phyloP scores from a whole-genome alignment of 2,888 invertebrate genomes.

The Allygus modestus region DNA sequence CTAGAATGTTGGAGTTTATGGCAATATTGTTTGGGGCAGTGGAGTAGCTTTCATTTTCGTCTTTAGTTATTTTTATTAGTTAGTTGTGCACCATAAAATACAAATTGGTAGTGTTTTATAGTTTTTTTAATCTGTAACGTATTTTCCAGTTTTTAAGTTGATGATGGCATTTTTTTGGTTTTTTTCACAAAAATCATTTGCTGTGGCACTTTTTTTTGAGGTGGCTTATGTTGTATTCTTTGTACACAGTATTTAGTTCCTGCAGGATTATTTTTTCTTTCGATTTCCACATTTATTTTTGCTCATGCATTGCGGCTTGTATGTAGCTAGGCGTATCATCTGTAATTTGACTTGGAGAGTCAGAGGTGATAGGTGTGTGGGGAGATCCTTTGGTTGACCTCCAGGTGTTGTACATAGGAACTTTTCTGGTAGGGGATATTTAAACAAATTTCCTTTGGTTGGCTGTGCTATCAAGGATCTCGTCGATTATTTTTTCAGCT shows the following conservation, averaged over 20 bases:
- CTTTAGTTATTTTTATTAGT: neutral
- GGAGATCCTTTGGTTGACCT: neutral
- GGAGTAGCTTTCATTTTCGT: conserved; percentile 23
- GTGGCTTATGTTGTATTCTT: conserved; percentile 11
- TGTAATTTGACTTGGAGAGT: neutral
- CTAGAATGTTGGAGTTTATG: conserved; percentile 7
- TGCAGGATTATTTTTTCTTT: conserved; percentile 43
- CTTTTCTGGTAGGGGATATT: conserved; percentile 7
- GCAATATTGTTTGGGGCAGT: conserved; percentile 10
- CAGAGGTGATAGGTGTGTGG: neutral
- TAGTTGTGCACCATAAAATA: conserved; percentile 32
- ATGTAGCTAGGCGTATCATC: neutral
- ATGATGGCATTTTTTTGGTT: conserved; percentile 31
- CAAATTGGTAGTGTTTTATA: conserved; percentile 21
- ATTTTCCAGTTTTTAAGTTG: conserved; percentile 29
- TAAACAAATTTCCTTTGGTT: neutral
- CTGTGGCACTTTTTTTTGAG: neutral
- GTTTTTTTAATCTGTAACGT: neutral
- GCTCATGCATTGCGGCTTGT: conserved; percentile 37
- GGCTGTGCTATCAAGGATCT: conserved; percentile 27
- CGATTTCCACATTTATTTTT: conserved; percentile 46
- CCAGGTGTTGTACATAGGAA: conserved; percentile 18
- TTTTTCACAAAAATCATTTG: neutral
- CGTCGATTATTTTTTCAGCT: conserved; percentile 35
- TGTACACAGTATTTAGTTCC: conserved; percentile 1